phyloP scores from a whole-genome alignment of 2,888 invertebrate genomes.

The Aspidiotus destructor region DNA sequence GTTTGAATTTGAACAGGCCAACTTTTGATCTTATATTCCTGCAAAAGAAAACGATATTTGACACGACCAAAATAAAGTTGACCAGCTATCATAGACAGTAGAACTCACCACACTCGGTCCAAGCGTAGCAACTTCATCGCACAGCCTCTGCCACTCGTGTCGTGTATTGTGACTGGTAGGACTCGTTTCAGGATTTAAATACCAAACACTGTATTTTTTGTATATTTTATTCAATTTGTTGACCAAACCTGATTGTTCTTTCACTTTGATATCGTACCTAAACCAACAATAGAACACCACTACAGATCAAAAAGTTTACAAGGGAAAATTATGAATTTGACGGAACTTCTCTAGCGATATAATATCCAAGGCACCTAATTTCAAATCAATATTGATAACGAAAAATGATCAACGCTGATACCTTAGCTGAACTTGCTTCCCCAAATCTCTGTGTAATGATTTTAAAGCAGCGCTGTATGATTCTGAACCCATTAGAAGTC shows the following conservation, averaged over 20 bases:
- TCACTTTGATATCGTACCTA: slow-evolving; percentile 50
- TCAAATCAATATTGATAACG: neutral
- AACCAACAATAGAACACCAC: slow-evolving; percentile 7
- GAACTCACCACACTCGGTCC: slow-evolving; percentile 48
- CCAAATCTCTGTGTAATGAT: slow-evolving; percentile 56
- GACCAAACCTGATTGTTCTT: slow-evolving; percentile 55
- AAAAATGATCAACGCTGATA: slow-evolving; percentile 37
- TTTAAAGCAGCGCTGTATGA: slow-evolving; percentile 63
- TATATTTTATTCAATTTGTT: slow-evolving; percentile 56
- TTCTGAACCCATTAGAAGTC: slow-evolving; percentile 66
- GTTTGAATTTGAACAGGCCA: slow-evolving; percentile 59
- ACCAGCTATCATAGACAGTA: neutral
- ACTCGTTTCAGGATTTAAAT: slow-evolving; percentile 43
- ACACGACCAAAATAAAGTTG: no score
- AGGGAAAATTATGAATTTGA: no score
- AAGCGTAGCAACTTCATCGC: slow-evolving; percentile 44
- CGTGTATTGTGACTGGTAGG: slow-evolving; percentile 48
- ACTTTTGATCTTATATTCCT: slow-evolving; percentile 49
- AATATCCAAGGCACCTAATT: neutral
- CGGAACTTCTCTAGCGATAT: no score
- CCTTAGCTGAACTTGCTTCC: slow-evolving; percentile 56
- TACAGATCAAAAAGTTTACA: neutral
- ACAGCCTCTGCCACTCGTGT: slow-evolving; percentile 61
- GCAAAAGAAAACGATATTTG: slow-evolving; percentile 30
- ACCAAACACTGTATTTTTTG: slow-evolving; percentile 56